Conservation (phyloP, 2,888 invertebrate genomes). For the Yponomeuta evonymella region DNA sequence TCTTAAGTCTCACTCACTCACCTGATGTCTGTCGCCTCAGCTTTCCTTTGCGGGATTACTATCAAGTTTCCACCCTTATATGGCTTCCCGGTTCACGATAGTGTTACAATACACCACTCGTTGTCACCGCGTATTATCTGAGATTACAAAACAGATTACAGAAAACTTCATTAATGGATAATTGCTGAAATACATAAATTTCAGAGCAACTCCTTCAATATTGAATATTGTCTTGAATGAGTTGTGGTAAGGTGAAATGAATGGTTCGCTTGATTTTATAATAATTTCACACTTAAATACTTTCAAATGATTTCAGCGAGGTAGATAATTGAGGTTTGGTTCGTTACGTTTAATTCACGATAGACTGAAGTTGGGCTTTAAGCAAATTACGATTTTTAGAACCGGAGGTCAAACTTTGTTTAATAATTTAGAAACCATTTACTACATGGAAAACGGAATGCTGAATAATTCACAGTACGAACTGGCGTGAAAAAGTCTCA, state of each 20-base stretch:
- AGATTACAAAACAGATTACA: neutral
- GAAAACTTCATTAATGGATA: neutral
- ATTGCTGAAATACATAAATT: neutral
- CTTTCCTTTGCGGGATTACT: slow-evolving; percentile 1
- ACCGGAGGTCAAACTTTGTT: neutral
- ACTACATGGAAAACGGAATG: neutral
- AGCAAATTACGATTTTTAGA: neutral
- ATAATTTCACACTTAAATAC: neutral
- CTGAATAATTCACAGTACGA: neutral
- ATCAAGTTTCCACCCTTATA: neutral
- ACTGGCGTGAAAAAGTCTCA: neutral
- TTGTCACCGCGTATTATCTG: neutral
- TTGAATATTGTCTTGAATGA: neutral
- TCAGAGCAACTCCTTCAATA: no score
- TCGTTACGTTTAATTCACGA: neutral
- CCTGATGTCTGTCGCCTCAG: neutral
- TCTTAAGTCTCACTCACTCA: neutral
- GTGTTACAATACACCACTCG: neutral
- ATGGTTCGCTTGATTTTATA: neutral
- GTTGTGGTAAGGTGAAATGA: neutral
- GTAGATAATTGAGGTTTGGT: neutral
- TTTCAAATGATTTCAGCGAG: neutral
- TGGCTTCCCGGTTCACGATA: neutral
- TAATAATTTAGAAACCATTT: neutral
- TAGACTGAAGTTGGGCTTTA: neutral